These are phyloP conservation scores for Sussaba pulchella DNA, from an alignment of 2,888 invertebrate species.

Conservation along the genomic window DNA sequence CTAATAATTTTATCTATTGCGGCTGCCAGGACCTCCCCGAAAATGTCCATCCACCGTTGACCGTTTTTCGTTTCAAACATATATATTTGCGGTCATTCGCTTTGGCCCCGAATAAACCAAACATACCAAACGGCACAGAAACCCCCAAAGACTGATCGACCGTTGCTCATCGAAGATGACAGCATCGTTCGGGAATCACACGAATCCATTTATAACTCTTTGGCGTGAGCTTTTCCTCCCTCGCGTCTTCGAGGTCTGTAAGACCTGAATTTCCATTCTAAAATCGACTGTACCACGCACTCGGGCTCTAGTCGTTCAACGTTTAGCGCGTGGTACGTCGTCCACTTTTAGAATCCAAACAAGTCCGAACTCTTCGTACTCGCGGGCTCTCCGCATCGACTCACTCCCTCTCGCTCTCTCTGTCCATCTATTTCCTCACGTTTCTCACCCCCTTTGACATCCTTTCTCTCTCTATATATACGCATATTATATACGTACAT, in stretches of 20 bases:
- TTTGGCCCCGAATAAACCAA: constrained; percentile 5
- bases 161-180: constrained; percentile 57
- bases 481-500: constrained; percentile 7
- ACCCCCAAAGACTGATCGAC: constrained; percentile 28
- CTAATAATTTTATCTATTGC: too few species aligned
- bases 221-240: constrained; percentile 1
- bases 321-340: constrained; percentile 23
- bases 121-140: background rate
- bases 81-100: background rate
- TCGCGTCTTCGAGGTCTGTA: constrained; percentile 34
- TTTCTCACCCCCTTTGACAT: constrained; percentile 35
- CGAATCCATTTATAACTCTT: constrained; percentile 63
- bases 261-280: constrained; percentile 66
- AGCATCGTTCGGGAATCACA: constrained; percentile 60
- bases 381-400: constrained; percentile 33
- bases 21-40: background rate
- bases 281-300: constrained; percentile 55
- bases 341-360: constrained; percentile 70
- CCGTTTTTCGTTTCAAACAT: background rate
- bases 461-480: constrained; percentile 25
- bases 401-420: constrained; percentile 28
- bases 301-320: constrained; percentile 21
- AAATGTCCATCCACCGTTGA: constrained; percentile 25
- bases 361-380: constrained; percentile 58
- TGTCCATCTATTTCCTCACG: constrained; percentile 19